phyloP scores from a whole-genome alignment of 2,113 vertebrate species.

The Acanthochromis polyacanthus region DNA sequence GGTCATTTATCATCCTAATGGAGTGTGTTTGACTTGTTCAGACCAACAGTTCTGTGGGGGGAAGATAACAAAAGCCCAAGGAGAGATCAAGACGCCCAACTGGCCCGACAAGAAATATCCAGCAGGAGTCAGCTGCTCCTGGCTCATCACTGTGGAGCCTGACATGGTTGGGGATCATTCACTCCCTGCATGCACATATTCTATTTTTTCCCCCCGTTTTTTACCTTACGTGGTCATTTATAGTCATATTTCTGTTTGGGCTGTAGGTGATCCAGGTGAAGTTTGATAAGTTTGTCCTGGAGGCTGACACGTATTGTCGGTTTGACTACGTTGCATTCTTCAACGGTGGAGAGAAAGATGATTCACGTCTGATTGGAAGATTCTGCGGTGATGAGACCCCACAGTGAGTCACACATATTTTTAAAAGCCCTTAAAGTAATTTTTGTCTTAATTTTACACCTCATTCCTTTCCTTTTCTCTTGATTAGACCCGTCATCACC shows the following conservation, averaged over 20 bases:
- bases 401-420: constrained; percentile 78
- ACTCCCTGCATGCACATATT: not conserved
- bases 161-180: constrained; percentile 80
- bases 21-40: constrained; percentile 38
- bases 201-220: not conserved
- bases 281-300: constrained; percentile 91
- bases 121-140: constrained; percentile 91
- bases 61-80: constrained; percentile 86
- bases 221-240: not conserved
- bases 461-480: constrained; percentile 5
- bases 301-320: constrained; percentile 90
- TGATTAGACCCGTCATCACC: constrained; percentile 81
- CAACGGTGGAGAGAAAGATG: constrained; percentile 87
- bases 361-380: constrained; percentile 87
- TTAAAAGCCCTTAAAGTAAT: not conserved
- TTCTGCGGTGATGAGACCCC: constrained; percentile 89
- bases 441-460: constrained; percentile 52
- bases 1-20: constrained; percentile 39
- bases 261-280: constrained; percentile 87
- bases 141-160: constrained; percentile 90
- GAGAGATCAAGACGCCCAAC: constrained; percentile 89
- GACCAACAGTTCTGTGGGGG: constrained; percentile 85
- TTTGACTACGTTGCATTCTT: constrained; percentile 93
- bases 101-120: constrained; percentile 93
- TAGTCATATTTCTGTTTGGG: not conserved